Conservation (phyloP, 2,888 invertebrate genomes). For the Punctoribates punctum region DNA sequence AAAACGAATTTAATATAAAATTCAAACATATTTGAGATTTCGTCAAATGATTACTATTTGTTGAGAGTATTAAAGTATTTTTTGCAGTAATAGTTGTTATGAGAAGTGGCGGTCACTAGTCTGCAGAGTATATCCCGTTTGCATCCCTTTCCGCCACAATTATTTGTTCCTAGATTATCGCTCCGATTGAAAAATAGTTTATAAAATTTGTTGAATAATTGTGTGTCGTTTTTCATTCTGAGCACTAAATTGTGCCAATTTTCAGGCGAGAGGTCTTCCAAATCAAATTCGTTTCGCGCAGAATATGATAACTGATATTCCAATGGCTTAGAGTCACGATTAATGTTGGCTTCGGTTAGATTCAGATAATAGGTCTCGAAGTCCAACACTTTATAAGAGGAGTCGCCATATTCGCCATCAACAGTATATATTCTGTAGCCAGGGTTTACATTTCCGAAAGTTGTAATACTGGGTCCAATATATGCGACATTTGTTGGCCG, state of each 20-base stretch:
- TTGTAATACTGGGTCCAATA: slow-evolving; percentile 77
- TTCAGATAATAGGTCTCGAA: slow-evolving; percentile 96
- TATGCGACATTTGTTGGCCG: slow-evolving; percentile 67
- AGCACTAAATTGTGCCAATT: slow-evolving; percentile 89
- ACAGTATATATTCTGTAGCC: slow-evolving; percentile 78
- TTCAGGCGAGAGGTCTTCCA: slow-evolving; percentile 75
- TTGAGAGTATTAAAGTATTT: slow-evolving; percentile 54
- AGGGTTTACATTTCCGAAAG: slow-evolving; percentile 72
- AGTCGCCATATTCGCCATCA: slow-evolving; percentile 45
- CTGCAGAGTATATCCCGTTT: slow-evolving; percentile 45
- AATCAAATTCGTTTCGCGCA: slow-evolving; percentile 70
- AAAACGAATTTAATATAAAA: too few relatives aligned
- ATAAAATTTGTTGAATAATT: slow-evolving; percentile 80
- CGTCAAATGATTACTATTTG: background rate
- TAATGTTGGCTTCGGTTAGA: slow-evolving; percentile 77
- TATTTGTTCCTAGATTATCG: slow-evolving; percentile 37
- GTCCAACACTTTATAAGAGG: slow-evolving; percentile 65
- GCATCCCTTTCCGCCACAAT: slow-evolving; percentile 39
- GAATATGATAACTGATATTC: slow-evolving; percentile 78
- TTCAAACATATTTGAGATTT: too few relatives aligned
- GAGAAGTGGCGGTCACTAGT: slow-evolving; percentile 45
- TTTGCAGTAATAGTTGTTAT: slow-evolving; percentile 52
- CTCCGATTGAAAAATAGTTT: slow-evolving; percentile 58
- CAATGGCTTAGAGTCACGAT: slow-evolving; percentile 53
- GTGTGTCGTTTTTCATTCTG: slow-evolving; percentile 79